Base-by-base conservation (phyloP, 2,797 vertebrate species). In the Mallotus villosus region DNA sequence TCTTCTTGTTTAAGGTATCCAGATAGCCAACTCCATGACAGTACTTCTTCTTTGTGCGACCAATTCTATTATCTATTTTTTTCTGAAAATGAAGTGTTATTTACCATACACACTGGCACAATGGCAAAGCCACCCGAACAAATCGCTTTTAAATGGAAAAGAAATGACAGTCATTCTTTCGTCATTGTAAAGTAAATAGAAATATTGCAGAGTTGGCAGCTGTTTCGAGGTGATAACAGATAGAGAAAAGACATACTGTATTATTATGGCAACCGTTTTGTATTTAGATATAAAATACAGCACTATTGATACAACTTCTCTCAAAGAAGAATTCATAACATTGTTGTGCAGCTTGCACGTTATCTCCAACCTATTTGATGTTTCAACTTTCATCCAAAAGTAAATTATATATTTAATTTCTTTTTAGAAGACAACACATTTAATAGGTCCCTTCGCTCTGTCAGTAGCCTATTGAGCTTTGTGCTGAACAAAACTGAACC, bases 141-240 rank as follows among this genome's bases (percentile, higher is more conserved):
- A 86, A 81, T 81, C 71, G 37, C 74, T 71, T 68, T 29, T 78
- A 78, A 67, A 77, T 77, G 72, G 80, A 73, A 81, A 82, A 85
- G n/a, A 84, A 74, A 72, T 84, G 67, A 72, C 71, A 66, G 77
- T 84, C 73, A 79, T 86, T 84, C 76, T 68, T 6, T 37, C 27
- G 70, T 71, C 82, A 81, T 86, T 88, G 82, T 86, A 46, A 46
- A 46, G 14, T 46, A 46, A 46, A 14, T 46, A 46, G 11, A 8
- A 46, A 46, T 46, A 46, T 8, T 2, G 9, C 37, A 41, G 37
- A 41, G 6, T 29, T 29, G 34, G 62, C 73, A 86, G 82, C 87
- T 90, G 89, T 81, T 84, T 84, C 75, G 65, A 70, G 70, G 80
- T 74, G 88, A 91, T 91, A 89, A 88, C 86, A 83, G 77, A 88